Evolutionary conservation across 2,113 vertebrate genomes (phyloP).

Genomic region (Mastomys natalensis): DNA sequence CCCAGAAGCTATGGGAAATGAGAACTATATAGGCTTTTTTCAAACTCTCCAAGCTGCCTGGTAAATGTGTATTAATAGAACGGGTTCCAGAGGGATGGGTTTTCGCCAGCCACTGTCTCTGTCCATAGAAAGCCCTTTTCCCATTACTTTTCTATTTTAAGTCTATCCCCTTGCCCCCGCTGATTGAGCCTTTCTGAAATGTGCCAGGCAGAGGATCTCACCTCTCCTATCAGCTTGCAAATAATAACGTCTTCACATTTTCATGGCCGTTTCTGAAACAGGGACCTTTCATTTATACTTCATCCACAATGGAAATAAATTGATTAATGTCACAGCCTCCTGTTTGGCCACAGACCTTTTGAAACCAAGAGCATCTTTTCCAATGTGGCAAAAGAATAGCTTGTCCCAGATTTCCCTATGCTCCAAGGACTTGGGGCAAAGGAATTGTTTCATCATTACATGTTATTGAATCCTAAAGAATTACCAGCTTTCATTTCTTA

Average conservation of each 20-base stretch:
- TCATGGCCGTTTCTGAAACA: conserved; percentile 71
- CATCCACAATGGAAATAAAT: conserved; percentile 76
- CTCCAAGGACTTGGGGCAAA: conserved; percentile 58
- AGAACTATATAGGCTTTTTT: not conserved
- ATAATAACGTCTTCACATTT: conserved; percentile 75
- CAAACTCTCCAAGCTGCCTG: conserved; percentile 45
- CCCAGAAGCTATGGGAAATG: conserved; percentile 35
- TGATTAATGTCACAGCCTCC: conserved; percentile 61
- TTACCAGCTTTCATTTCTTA: conserved; percentile 52
- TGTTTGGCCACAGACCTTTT: conserved; percentile 64
- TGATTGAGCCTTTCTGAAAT: conserved; percentile 72
- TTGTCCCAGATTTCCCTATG: conserved; percentile 67
- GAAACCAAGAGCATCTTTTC: conserved; percentile 68
- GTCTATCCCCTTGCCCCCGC: conserved; percentile 59
- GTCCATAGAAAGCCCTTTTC: conserved; percentile 37
- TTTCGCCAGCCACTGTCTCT: conserved; percentile 39
- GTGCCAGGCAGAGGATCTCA: conserved; percentile 59
- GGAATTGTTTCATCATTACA: conserved; percentile 54
- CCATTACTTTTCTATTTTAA: conserved; percentile 75
- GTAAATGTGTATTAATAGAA: conserved; percentile 59
- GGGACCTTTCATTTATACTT: conserved; percentile 70
- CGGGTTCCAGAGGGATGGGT: conserved; percentile 21
- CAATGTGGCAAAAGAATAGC: conserved; percentile 28
- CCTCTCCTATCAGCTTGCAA: conserved; percentile 66
- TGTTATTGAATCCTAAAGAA: conserved; percentile 70